Conservation (phyloP, 2,113 vertebrate species). For the Saimiri boliviensis region DNA sequence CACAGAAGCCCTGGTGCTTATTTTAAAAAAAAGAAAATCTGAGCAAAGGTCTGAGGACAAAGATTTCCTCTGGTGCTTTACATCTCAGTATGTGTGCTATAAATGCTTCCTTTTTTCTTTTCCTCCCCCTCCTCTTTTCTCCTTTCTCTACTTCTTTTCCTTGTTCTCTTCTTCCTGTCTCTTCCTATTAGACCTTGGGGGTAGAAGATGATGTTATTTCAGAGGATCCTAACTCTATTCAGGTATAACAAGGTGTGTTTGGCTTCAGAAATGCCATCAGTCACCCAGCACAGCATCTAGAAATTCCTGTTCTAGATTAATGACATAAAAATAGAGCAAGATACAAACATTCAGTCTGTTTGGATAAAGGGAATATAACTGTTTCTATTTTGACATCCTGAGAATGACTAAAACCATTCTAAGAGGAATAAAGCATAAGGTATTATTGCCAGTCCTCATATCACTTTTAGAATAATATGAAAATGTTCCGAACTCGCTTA, state of each 20-base stretch:
- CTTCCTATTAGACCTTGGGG: not conserved
- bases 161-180: not conserved
- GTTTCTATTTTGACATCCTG: not conserved
- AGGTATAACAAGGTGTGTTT: not conserved
- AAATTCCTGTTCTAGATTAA: not conserved
- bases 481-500: not conserved
- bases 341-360: not conserved
- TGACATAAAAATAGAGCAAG: not conserved
- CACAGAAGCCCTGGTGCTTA: not conserved
- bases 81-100: not conserved
- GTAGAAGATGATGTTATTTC: not conserved
- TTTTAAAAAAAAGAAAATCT: conserved; percentile 17
- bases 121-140: too few species aligned
- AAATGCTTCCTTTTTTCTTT: too few species aligned
- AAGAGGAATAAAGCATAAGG: not conserved
- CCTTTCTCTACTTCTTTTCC: not conserved
- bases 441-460: not conserved
- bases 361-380: not conserved
- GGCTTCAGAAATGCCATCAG: not conserved
- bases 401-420: not conserved
- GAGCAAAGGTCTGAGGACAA: not conserved
- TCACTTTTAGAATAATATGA: not conserved
- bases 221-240: not conserved
- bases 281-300: not conserved
- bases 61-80: not conserved